A percentile compares a stretch with the other conserved stretches of the same genome.
Conservation (phyloP, 1,140 invertebrate species). For the Trissolcus basalis region DNA sequence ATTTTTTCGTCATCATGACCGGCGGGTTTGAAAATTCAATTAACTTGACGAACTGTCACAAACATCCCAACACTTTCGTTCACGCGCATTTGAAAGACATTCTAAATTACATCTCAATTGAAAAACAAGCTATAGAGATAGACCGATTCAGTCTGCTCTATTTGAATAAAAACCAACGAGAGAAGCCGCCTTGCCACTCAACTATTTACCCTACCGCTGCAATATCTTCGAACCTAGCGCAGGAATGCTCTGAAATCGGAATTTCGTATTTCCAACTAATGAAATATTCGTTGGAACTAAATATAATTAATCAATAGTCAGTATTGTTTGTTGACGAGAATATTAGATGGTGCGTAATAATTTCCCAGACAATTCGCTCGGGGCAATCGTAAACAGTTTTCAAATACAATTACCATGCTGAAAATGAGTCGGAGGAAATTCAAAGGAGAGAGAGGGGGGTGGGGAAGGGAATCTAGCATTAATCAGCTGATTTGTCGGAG, state of each 20-base stretch:
- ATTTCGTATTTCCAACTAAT: constrained; percentile 28
- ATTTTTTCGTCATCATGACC: too few species aligned
- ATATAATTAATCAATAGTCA: constrained; percentile 40
- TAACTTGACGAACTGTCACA: too few species aligned
- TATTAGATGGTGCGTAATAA: too few species aligned
- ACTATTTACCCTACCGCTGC: constrained; percentile 23
- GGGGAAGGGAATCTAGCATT: constrained; percentile 2
- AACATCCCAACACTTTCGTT: too few species aligned
- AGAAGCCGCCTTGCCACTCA: constrained; percentile 1
- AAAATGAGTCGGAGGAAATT: too few species aligned
- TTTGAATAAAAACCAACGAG: constrained; percentile 20
- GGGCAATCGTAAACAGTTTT: too few species aligned
- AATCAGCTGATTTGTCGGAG: constrained; percentile 47
- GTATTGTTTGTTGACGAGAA: constrained; percentile 13
- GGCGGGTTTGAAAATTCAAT: too few species aligned
- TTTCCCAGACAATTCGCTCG: constrained; percentile 22
- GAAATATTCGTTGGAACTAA: constrained; percentile 22
- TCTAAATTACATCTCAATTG: too few species aligned
- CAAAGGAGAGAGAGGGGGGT: too few species aligned
- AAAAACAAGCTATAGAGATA: not conserved
- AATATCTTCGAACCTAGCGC: constrained; percentile 16
- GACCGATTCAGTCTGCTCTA: constrained; percentile 15
- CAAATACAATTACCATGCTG: too few species aligned
- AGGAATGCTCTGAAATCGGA: constrained; percentile 19
- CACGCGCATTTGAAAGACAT: too few species aligned